Base-by-base conservation (phyloP, 2,888 invertebrate species). In the Caenorhabditis sp. region DNA sequence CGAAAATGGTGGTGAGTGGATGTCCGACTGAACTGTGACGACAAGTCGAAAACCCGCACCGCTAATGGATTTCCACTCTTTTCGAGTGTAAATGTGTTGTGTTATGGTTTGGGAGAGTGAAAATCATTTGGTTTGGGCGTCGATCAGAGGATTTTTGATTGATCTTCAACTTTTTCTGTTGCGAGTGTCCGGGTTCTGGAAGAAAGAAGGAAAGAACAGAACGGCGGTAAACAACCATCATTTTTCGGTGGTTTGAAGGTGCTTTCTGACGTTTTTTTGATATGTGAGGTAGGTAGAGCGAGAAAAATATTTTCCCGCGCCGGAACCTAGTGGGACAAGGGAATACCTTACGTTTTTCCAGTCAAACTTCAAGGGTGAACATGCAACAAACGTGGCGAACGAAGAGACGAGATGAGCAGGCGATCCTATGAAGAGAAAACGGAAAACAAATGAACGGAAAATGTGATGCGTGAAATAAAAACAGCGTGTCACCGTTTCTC, bases 191-290 rank as follows among this genome's bases (percentile, higher is more conserved):
- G 24, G 39, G 22, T 45, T 22, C 43, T 35, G 35, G 41, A 41
- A 17, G 27, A 27, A 2, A 27, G 22, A n/a, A 2, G 48, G 13
- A 46, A 24, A 46, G 46, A 46, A 48, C 11, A 32, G 9, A 50
- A 30, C 4, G 50, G 30, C 15, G 9, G 32, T 50, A 32, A 52
- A 52, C 52, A 52, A 52, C 32, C 32, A 52, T 52, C 32, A 17
- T 26, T 46, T 46, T 5, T 26, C 27, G 32, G 52, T 35, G 32
- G 52, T 35, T 52, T 52, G 35, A 52, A 32, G 52, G 52, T 52
- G 32, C 52, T 52, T 52, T 52, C 35, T 52, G 52, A 52, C 52
- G 52, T 52, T 52, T 52, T 11, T 32, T 52, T 48, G 52, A 52
- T 52, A 30, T 52, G 52, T 27, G 52, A 52, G 20, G 30, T n/a